A percentile compares a stretch with the other conserved stretches of the same genome.
phyloP scores from a whole-genome alignment of 2,888 invertebrate genomes.

The Petrophora chlorosata region DNA sequence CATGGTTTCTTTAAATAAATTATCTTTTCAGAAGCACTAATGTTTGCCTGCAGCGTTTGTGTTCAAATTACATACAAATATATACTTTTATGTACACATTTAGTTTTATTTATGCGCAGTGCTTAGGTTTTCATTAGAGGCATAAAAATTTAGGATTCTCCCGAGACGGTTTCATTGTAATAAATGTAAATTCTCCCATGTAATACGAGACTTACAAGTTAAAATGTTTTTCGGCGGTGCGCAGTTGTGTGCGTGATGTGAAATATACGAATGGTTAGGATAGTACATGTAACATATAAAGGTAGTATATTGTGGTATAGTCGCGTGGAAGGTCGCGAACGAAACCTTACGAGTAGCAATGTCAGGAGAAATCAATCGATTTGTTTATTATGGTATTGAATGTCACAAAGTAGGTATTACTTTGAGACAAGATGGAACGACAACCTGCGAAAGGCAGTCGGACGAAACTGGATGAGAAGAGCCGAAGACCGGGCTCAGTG shows the following conservation, averaged over 20 bases:
- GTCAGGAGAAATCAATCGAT: conserved; percentile 55
- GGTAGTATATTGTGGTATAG: conserved; percentile 1
- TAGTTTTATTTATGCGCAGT: no score
- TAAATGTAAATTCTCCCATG: conserved; percentile 18
- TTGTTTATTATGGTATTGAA: no score
- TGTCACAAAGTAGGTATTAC: no score
- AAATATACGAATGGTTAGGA: no score
- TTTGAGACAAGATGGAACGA: no score
- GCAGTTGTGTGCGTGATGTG: conserved; percentile 35
- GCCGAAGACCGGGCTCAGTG: no score
- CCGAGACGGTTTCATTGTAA: conserved; percentile 7
- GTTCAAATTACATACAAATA: no score
- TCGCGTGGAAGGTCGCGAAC: conserved; percentile 46
- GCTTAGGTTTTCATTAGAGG: conserved; percentile 10
- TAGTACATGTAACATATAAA: no score
- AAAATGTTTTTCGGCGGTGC: conserved; percentile 25
- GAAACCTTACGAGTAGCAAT: conserved; percentile 59
- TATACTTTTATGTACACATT: no score
- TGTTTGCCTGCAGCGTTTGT: no score
- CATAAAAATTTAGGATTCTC: conserved; percentile 3
- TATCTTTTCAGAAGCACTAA: neutral
- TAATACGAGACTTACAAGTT: conserved; percentile 7
- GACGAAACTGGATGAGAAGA: no score
- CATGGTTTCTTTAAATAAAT: neutral
- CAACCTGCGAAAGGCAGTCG: no score